Conservation (phyloP, 2,113 vertebrate species). For the Leptocoma aspasia region DNA sequence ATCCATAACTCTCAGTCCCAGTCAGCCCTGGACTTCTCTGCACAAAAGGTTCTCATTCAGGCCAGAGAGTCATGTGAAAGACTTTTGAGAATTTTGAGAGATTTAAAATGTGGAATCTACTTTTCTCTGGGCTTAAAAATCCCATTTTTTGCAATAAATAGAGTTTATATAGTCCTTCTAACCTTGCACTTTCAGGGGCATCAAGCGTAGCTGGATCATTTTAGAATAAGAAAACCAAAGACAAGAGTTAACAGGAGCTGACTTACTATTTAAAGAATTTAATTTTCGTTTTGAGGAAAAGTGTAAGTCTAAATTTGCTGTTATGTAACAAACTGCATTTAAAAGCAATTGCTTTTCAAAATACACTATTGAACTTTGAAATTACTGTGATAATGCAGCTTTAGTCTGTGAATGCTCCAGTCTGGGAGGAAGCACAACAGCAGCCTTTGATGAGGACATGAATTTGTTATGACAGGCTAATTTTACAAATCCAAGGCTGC, state of each 20-base stretch:
- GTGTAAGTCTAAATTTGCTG: slow-evolving; percentile 21
- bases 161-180: background rate
- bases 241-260: background rate
- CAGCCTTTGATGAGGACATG: slow-evolving; percentile 62
- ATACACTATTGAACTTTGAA: slow-evolving; percentile 47
- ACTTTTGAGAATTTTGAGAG: background rate
- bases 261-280: slow-evolving; percentile 36
- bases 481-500: slow-evolving; percentile 57
- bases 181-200: background rate
- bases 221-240: background rate
- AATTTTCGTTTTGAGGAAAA: slow-evolving; percentile 26
- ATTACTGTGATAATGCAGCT: slow-evolving; percentile 44
- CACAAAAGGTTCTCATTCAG: background rate
- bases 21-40: background rate
- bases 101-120: background rate
- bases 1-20: background rate
- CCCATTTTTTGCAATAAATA: background rate
- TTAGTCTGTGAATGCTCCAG: slow-evolving; percentile 25
- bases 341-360: slow-evolving; percentile 59
- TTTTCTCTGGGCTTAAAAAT: background rate
- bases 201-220: background rate
- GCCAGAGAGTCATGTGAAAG: background rate
- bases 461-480: slow-evolving; percentile 69
- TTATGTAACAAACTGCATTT: slow-evolving; percentile 48
- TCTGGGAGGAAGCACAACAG: slow-evolving; percentile 41